phyloP scores from a whole-genome alignment of 2,888 invertebrate species.

The Tenthredo scrophulariae region DNA sequence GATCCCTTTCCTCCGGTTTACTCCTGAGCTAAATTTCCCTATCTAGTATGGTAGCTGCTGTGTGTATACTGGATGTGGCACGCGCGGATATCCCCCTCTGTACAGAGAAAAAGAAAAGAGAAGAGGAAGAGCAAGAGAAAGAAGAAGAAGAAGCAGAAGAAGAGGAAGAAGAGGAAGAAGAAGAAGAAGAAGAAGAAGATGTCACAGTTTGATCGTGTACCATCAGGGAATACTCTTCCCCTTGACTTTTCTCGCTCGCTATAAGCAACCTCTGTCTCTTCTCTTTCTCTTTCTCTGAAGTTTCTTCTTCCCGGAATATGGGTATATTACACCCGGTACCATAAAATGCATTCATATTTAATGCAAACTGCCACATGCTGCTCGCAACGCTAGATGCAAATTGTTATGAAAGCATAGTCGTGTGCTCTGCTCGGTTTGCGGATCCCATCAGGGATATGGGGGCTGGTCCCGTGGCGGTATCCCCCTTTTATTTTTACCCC shows the following conservation, averaged over 20 bases:
- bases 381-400: conserved; percentile 70
- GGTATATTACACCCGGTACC: conserved; percentile 59
- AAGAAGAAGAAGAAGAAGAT: conserved; percentile 1
- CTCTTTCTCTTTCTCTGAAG: neutral
- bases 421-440: conserved; percentile 61
- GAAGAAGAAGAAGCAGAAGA: neutral
- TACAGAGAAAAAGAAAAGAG: neutral
- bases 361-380: conserved; percentile 63
- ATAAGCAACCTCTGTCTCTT: neutral
- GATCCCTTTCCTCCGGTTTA: conserved; percentile 29
- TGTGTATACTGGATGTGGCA: neutral
- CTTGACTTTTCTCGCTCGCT: neutral
- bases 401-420: conserved; percentile 76
- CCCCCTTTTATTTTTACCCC: conserved; percentile 23
- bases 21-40: neutral
- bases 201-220: conserved; percentile 56
- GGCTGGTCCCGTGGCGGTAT: conserved; percentile 29
- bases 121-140: too few relatives aligned
- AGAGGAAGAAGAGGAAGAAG: neutral
- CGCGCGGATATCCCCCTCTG: neutral
- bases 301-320: conserved; percentile 56
- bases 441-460: conserved; percentile 49
- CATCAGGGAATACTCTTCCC: conserved; percentile 42
- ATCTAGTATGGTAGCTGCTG: neutral
- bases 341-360: conserved; percentile 75